phyloP scores from a whole-genome alignment of 1,140 invertebrate genomes.

The Aphidius gifuensis region DNA sequence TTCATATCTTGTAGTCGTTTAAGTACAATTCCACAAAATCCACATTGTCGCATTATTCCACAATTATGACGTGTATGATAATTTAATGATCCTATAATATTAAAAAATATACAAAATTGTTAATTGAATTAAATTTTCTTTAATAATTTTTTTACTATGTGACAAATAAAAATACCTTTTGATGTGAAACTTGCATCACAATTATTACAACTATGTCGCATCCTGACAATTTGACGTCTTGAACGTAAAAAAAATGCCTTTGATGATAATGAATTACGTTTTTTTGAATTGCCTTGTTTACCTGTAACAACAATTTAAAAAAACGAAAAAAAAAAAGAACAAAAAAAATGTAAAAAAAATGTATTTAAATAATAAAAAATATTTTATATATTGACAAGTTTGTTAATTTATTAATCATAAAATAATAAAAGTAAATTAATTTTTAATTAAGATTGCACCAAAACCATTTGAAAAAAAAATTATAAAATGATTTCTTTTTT shows the following conservation, averaged over 20 bases:
- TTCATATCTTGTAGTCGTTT: constrained; percentile 40
- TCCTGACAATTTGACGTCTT: not conserved
- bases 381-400: too few species aligned
- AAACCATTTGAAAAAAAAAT: too few species aligned
- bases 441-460: too few species aligned
- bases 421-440: too few species aligned
- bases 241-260: not conserved
- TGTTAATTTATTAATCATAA: too few species aligned
- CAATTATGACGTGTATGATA: constrained; percentile 45
- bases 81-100: constrained; percentile 29
- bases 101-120: too few species aligned
- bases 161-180: not conserved
- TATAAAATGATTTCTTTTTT: too few species aligned
- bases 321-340: too few species aligned
- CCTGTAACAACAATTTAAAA: not conserved
- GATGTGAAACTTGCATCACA: constrained; percentile 6
- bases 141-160: too few species aligned
- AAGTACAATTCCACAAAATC: constrained; percentile 48
- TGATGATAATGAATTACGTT: not conserved
- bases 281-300: not conserved
- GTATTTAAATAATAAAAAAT: too few species aligned
- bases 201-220: not conserved
- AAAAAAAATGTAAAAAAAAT: too few species aligned
- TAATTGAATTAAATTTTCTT: too few species aligned
- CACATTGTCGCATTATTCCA: constrained; percentile 47